A percentile compares a stretch with the other conserved stretches of the same genome.
Conservation (phyloP, 1,140 invertebrate genomes). For the Hyposmocoma kahamanoa region DNA sequence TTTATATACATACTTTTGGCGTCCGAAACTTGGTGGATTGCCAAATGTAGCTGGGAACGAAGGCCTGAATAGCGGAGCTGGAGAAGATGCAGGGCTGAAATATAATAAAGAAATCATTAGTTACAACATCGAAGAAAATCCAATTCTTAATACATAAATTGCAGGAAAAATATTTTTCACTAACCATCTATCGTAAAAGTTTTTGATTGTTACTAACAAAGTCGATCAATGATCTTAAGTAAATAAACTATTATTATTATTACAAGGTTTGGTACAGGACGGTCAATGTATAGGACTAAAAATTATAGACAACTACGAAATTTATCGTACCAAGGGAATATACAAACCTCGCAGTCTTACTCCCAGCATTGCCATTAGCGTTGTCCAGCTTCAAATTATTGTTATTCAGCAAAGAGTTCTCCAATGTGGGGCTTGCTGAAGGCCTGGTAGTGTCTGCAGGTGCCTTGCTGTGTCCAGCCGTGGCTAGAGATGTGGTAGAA, state of each 20-base stretch:
- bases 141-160: too few relatives aligned
- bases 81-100: slow-evolving; percentile 72
- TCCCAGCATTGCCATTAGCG: slow-evolving; percentile 62
- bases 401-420: slow-evolving; percentile 51
- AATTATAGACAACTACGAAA: too few relatives aligned
- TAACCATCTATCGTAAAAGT: too few relatives aligned
- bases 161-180: too few relatives aligned
- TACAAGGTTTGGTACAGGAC: too few relatives aligned
- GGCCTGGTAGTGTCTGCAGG: slow-evolving; percentile 50
- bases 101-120: background rate
- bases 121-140: too few relatives aligned
- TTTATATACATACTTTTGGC: slow-evolving; percentile 63
- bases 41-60: slow-evolving; percentile 83
- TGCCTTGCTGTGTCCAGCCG: slow-evolving; percentile 45
- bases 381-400: slow-evolving; percentile 58
- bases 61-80: slow-evolving; percentile 80
- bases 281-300: too few relatives aligned
- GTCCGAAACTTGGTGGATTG: slow-evolving; percentile 56
- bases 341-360: slow-evolving; percentile 66
- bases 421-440: slow-evolving; percentile 48
- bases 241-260: too few relatives aligned
- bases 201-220: too few relatives aligned
- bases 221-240: too few relatives aligned
- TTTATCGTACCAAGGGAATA: too few relatives aligned
- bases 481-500: slow-evolving; percentile 25